Evolutionary conservation across 2,888 invertebrate species (phyloP), one percentile per base, ranked within the genome.

Genomic region (Torymus tubicola): DNA sequence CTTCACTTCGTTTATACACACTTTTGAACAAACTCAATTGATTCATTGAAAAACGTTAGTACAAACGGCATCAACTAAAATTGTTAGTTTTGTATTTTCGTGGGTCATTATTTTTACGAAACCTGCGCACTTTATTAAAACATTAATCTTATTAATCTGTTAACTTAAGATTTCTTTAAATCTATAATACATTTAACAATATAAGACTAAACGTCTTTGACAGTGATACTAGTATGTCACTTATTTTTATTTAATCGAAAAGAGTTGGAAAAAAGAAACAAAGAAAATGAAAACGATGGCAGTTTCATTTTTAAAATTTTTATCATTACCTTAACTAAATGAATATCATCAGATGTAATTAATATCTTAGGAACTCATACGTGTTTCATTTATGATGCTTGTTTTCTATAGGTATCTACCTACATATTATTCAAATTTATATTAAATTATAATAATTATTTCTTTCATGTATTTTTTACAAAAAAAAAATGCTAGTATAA

Each of bases 351-450:
- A n/a, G 52, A 53, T 68, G 8, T 24, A 31, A 58, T 70, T 42
- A 57, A 70, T 13, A 13, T 70, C 58, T 21, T 60, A 78, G 78
- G 61, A 72, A 78, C 71, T 72, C 60, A 76, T 42, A 57, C 8
- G 13, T 31, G 24, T 69, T 76, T 76, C 31, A 21, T 76, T 76
- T 63, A 42, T 21, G 63, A 53, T 42, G 63, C 12, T 31, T n/a
- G 31, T 63, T 63, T 63, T 63, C 53, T 76, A 61, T 12, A 55
- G 31, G 31, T 3, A 31, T 31, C 5, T 21, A 68, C 14, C 52
- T 21, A 57, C 12, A 60, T 14, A 60, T 18, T 60, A 12, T 70
- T 31, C n/a, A 16, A 52, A 64, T 58, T 58, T 67, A 52, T 60
- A 74, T 64, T 65, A 21, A 65, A n/a, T 61, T n/a, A 13, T 55